A percentile compares a stretch with the other conserved stretches of the same genome.
Conservation (phyloP, 2,113 vertebrate genomes). For the Hippocampus abdominalis region DNA sequence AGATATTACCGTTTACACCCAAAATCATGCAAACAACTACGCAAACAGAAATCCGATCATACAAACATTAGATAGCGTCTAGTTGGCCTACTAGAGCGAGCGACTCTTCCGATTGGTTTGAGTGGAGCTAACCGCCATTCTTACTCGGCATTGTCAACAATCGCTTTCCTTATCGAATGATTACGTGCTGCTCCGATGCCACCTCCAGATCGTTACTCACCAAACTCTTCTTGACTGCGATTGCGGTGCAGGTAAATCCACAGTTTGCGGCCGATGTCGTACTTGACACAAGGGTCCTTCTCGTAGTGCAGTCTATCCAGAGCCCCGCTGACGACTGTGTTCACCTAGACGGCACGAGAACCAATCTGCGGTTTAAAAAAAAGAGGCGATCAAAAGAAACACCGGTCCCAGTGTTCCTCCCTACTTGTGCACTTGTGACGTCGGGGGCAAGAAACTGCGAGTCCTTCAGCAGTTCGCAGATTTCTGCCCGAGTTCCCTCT, state of each 20-base stretch:
- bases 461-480: constrained; percentile 95
- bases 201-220: constrained; percentile 63
- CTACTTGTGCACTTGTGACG: constrained; percentile 95
- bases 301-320: constrained; percentile 94
- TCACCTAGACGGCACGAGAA: constrained; percentile 76
- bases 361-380: neutral
- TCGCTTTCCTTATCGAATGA: no score
- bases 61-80: no score
- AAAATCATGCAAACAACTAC: no score
- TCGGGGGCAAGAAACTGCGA: constrained; percentile 96
- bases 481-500: constrained; percentile 94
- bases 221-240: constrained; percentile 95
- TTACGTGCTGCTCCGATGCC: neutral
- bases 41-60: no score
- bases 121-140: no score
- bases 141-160: no score
- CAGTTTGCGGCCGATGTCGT: constrained; percentile 92
- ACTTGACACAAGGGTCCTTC: constrained; percentile 97
- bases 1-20: no score
- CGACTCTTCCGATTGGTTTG: no score
- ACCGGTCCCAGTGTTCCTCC: neutral
- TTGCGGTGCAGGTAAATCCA: constrained; percentile 96
- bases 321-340: constrained; percentile 94
- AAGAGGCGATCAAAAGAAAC: neutral
- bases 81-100: neutral